Percentiles rank a stretch among this genome's conserved stretches.
phyloP scores from a whole-genome alignment of 2,797 vertebrate genomes.

The Austrolebias charrua region DNA sequence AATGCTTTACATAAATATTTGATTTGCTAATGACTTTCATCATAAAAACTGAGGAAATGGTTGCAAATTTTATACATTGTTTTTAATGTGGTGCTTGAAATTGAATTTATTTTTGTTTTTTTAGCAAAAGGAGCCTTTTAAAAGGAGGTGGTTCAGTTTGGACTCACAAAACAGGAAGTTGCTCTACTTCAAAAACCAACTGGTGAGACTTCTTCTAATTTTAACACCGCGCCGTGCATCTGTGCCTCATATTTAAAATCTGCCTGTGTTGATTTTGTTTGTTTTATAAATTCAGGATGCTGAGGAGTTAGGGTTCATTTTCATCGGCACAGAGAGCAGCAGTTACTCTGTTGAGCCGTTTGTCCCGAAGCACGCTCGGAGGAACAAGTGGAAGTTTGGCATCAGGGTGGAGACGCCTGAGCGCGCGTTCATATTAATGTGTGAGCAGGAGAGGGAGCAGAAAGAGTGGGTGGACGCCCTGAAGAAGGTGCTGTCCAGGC shows the following conservation, averaged over 20 bases:
- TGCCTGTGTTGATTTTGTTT: neutral
- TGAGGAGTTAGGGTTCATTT: conserved; percentile 85
- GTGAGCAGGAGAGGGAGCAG: conserved; percentile 85
- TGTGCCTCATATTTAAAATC: no score
- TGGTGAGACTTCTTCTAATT: conserved; percentile 80
- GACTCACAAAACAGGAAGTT: conserved; percentile 89
- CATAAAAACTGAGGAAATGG: neutral
- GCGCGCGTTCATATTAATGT: conserved; percentile 88
- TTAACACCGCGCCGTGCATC: neutral
- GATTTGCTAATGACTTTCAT: neutral
- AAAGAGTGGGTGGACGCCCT: conserved; percentile 88
- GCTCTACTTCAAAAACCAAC: conserved; percentile 87
- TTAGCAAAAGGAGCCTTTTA: conserved; percentile 90
- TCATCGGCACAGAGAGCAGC: conserved; percentile 82
- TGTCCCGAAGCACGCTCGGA: conserved; percentile 72
- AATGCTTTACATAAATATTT: neutral
- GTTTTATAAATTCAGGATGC: conserved; percentile 80
- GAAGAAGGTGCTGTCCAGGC: conserved; percentile 76
- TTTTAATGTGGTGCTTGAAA: neutral
- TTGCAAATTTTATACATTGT: neutral
- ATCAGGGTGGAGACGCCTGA: conserved; percentile 82
- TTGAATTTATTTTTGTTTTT: conserved; percentile 4
- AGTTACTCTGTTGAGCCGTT: conserved; percentile 83
- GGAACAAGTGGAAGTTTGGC: conserved; percentile 85
- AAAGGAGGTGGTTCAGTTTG: conserved; percentile 91